Conservation (phyloP, 2,888 invertebrate species). For the Hirtodrosophila duncani region DNA sequence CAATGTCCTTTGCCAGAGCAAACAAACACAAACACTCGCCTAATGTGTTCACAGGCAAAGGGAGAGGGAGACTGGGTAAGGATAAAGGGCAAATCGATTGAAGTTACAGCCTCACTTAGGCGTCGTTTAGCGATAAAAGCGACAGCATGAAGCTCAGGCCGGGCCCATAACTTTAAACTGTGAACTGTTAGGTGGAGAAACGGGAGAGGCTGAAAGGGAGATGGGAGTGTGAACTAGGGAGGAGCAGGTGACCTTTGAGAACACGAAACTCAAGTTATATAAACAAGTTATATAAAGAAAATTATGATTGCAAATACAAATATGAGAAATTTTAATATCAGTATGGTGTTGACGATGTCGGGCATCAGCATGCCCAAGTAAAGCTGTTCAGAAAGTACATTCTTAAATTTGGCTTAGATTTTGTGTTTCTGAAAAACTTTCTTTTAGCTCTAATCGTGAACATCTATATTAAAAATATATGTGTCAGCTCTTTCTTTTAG, state of each 20-base stretch:
- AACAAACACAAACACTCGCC: slow-evolving; percentile 9
- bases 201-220: too few relatives aligned
- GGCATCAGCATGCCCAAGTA: too few relatives aligned
- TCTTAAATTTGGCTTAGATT: too few relatives aligned
- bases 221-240: too few relatives aligned
- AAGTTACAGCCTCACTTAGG: slow-evolving; percentile 58
- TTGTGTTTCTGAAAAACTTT: too few relatives aligned
- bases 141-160: slow-evolving; percentile 15
- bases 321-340: slow-evolving; percentile 29
- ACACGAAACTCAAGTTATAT: too few relatives aligned
- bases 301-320: slow-evolving; percentile 45
- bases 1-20: slow-evolving; percentile 48
- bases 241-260: too few relatives aligned
- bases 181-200: slow-evolving; percentile 38
- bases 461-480: too few relatives aligned
- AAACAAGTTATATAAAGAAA: too few relatives aligned
- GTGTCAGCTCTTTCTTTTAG: slow-evolving; percentile 20
- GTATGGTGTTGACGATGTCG: too few relatives aligned
- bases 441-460: too few relatives aligned
- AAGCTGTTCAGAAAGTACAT: too few relatives aligned
- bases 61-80: not conserved
- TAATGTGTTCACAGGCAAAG: slow-evolving; percentile 48
- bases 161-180: slow-evolving; percentile 57
- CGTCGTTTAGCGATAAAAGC: slow-evolving; percentile 68
- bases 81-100: not conserved